Base-by-base conservation (phyloP, 2,113 vertebrate genomes). In the Stictonetta naevosa region DNA sequence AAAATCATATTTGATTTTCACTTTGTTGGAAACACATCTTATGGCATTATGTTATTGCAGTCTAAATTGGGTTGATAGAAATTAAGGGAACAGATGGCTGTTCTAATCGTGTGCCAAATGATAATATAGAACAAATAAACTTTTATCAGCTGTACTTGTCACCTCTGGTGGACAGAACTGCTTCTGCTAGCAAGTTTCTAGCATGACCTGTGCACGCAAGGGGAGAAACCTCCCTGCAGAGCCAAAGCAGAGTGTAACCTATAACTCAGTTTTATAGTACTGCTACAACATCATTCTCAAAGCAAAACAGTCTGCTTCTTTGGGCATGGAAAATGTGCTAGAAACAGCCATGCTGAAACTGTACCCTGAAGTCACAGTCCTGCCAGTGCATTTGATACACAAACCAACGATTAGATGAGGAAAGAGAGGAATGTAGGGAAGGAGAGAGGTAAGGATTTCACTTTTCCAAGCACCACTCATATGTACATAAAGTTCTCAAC, bases 1-100 rank as follows among this genome's bases (percentile, higher is more conserved):
- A 95, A 95, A 90, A 95, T 56, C 40, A 13, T 67, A 92, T 96
- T 95, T 96, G 90, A 92, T 96, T 93, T 97, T 92, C 50, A 88
- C 74, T 96, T 93, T 95, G 92, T 80, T 89, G 75, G 87, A 97
- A 96, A 87, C 76, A 69, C 75, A 93, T 95, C 85, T 93, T 91
- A 86, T 3, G 0, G 68, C 28, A 38, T 67, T 62, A 76, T 66
- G 76, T 91, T 95, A 74, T 62, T 94, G 84, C 82, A 76, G 72
- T 80, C 76, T 94, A 95, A 97, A 97, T 83, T 91, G 86, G 92
- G 86, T 80, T 97, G 96, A 96, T 93, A 31, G 66, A 83, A 96
- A 97, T 96, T 89, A 90, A 53, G 95, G 85, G 97, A 95, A 96
- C 96, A 97, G 96, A 98, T 96, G 97, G 96, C 69, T 95, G 67